Evolutionary conservation across 1,140 invertebrate species (phyloP).

Genomic region (Phthorimaea operculella): DNA sequence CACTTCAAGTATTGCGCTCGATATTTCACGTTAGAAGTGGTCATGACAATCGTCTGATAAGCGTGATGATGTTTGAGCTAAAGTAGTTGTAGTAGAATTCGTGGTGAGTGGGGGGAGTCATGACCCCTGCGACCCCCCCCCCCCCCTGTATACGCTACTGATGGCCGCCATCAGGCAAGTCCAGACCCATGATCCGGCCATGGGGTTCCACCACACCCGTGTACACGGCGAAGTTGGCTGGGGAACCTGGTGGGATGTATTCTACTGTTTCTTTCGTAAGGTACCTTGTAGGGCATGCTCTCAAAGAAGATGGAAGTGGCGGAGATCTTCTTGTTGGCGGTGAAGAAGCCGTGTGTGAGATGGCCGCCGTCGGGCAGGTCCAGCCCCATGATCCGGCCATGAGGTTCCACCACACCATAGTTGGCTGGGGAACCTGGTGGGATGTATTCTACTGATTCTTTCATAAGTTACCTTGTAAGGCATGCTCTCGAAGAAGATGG

Average conservation of each 20-base stretch:
- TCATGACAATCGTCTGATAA: too few relatives aligned
- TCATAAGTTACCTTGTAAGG: conserved; percentile 87
- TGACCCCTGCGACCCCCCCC: too few relatives aligned
- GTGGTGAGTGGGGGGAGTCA: too few relatives aligned
- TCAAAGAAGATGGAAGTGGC: conserved; percentile 99
- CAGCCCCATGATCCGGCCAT: conserved; percentile 96
- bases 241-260: conserved; percentile 78
- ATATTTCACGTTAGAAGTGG: too few relatives aligned
- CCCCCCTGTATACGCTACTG: too few relatives aligned
- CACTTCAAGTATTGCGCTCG: too few relatives aligned
- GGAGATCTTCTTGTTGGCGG: conserved; percentile 91
- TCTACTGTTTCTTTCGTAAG: background rate
- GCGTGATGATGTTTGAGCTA: too few relatives aligned
- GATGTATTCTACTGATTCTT: too few relatives aligned
- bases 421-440: conserved; percentile 95
- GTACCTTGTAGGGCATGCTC: conserved; percentile 97
- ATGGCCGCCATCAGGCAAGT: conserved; percentile 97
- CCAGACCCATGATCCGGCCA: conserved; percentile 96
- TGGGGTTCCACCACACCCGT: conserved; percentile 89
- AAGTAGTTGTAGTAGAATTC: too few relatives aligned
- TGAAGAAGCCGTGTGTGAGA: conserved; percentile 94
- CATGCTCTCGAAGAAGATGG: conserved; percentile 98
- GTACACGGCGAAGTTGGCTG: conserved; percentile 97
- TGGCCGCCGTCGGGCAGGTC: conserved; percentile 98
- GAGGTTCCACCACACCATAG: conserved; percentile 88